Evolutionary conservation across 2,797 vertebrate genomes (phyloP).

Genomic region (Peromyscus melanophrys): DNA sequence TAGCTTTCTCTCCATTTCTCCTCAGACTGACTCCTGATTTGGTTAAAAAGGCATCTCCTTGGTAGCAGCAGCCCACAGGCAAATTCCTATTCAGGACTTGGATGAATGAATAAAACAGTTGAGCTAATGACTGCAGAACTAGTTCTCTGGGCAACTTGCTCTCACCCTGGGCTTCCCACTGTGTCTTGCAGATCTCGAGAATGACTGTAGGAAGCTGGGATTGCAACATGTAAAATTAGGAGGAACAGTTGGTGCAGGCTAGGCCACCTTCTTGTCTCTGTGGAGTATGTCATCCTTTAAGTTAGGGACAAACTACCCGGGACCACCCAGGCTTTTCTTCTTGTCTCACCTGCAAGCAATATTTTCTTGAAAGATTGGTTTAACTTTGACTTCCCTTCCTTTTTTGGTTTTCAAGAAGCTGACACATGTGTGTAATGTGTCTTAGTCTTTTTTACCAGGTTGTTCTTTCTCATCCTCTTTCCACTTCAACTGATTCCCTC

Average conservation of each 20-base stretch:
- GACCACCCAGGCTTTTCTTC: background rate
- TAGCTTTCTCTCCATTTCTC: background rate
- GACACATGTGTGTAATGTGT: background rate
- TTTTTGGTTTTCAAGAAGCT: background rate
- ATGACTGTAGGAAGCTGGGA: background rate
- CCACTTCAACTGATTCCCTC: background rate
- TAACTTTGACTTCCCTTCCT: background rate
- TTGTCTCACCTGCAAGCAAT: background rate
- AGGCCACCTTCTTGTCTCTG: background rate
- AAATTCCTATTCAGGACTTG: slow-evolving; percentile 41
- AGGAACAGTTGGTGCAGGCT: background rate
- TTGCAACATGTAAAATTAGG: background rate
- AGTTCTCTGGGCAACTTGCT: background rate
- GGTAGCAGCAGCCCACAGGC: background rate
- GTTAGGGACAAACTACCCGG: background rate
- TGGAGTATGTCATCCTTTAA: background rate
- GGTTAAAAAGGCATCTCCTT: slow-evolving; percentile 26
- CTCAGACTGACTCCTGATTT: background rate
- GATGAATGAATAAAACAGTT: background rate
- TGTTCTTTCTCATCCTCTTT: no score
- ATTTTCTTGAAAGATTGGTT: background rate
- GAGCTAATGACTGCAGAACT: background rate
- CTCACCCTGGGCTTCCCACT: background rate
- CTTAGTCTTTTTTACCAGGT: background rate
- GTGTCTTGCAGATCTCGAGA: background rate